Evolutionary conservation across 2,113 vertebrate genomes (phyloP), one percentile per base, ranked within the genome.

Genomic region (Psilopsiagon aurifrons): DNA sequence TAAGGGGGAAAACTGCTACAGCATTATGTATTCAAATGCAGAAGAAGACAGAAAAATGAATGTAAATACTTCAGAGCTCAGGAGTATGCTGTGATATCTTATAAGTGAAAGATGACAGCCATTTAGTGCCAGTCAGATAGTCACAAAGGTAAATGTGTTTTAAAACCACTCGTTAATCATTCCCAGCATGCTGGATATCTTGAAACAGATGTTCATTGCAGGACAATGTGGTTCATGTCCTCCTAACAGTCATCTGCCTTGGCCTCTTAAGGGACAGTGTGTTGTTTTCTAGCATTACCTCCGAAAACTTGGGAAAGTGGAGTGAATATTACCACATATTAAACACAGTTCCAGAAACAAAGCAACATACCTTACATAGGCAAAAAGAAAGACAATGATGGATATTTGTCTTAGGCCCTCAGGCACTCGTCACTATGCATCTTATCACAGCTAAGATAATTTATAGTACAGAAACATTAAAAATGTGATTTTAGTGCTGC

Each of bases 131-230:
- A 73, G 94, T 62, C 73, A 82, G 64, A 77, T 62, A 77, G 46
- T 96, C 63, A 70, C 73, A 73, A 91, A 96, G 39, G 49, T 74
- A 88, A 83, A 89, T 90, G 62, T 43, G 51, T 68, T 95, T 83
- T 83, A 70, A 94, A 91, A 88, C 77, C 46, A 94, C 77, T 88
- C 83, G 89, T 93, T 95, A 96, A 93, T 95, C 90, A 86, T 88
- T 83, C 76, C 93, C 86, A 95, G 69, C 86, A 90, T 83, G 59
- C 73, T 84, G 83, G 44, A 43, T 88, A 86, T 90, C 79, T 95
- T 82, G 62, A 73, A 85, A 94, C 41, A 96, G 43, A 83, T 95
- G 88, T 87, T 93, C 49, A 75, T 74, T 44, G 78, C 90, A 88
- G 79, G 87, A 86, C 77, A 96, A 63, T 68, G 75, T 41, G 47